phyloP scores from a whole-genome alignment of 2,797 vertebrate species.

The Sebastolobus altivelis region DNA sequence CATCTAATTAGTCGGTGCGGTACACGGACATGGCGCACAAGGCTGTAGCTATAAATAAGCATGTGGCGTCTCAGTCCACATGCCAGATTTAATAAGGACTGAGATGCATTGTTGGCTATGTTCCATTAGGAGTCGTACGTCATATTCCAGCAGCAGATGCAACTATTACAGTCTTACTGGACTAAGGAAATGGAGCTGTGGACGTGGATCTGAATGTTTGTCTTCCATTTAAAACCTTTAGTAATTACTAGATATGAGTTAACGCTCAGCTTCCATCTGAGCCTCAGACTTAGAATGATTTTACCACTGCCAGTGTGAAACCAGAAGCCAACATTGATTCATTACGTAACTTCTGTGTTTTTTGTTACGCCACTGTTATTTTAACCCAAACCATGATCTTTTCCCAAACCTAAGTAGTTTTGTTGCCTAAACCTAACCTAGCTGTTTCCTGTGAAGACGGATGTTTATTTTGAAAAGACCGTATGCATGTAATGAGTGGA shows the following conservation, averaged over 20 bases:
- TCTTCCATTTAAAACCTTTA: constrained; percentile 2
- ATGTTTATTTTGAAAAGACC: too few relatives aligned
- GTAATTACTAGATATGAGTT: constrained; percentile 2
- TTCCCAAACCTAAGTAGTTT: too few relatives aligned
- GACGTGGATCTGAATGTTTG: constrained; percentile 5
- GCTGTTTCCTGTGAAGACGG: too few relatives aligned
- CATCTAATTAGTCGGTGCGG: constrained; percentile 42
- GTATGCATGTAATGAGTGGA: too few relatives aligned
- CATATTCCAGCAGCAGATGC: constrained; percentile 52
- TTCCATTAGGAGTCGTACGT: constrained; percentile 47
- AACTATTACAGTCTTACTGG: constrained; percentile 18
- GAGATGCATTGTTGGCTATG: constrained; percentile 52
- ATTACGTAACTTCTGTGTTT: too few relatives aligned
- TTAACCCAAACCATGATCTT: too few relatives aligned
- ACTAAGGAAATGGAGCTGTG: constrained; percentile 13
- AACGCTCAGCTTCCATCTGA: background rate
- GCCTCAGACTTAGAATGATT: background rate
- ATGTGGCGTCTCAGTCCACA: constrained; percentile 33
- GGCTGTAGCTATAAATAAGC: constrained; percentile 65
- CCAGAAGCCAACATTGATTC: too few relatives aligned
- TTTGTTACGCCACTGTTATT: too few relatives aligned
- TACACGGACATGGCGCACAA: constrained; percentile 36
- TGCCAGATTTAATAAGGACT: constrained; percentile 54
- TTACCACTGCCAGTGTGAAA: background rate
- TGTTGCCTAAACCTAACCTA: too few relatives aligned